A percentile compares a stretch with the other conserved stretches of the same genome.
Conservation (phyloP, 2,888 invertebrate species). For the Scaptomyza cyrtandrae region DNA sequence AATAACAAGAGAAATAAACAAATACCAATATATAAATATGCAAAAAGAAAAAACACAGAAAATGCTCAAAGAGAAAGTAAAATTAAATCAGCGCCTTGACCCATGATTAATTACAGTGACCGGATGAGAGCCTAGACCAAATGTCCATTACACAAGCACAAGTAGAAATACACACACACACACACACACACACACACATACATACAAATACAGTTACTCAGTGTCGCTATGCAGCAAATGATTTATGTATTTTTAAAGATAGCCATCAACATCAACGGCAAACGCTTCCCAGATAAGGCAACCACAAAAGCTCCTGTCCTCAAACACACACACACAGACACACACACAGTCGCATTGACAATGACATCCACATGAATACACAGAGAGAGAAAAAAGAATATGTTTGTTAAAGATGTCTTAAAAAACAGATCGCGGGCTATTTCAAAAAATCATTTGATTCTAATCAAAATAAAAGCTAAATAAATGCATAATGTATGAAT, state of each 20-base stretch:
- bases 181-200: conserved; percentile 4
- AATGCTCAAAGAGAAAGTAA: conserved; percentile 47
- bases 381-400: background rate
- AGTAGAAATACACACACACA: conserved; percentile 10
- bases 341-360: conserved; percentile 28
- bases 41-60: conserved; percentile 34
- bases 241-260: conserved; percentile 77
- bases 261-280: conserved; percentile 79
- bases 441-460: too few species aligned
- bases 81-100: conserved; percentile 75
- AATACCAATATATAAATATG: conserved; percentile 48
- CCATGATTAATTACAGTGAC: conserved; percentile 71
- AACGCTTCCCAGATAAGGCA: conserved; percentile 68
- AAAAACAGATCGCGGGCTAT: too few species aligned
- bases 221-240: conserved; percentile 41
- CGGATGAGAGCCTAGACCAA: conserved; percentile 52
- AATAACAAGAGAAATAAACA: background rate
- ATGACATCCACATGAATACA: conserved; percentile 15
- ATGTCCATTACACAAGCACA: conserved; percentile 23
- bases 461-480: too few species aligned
- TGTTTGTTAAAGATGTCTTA: too few species aligned
- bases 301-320: conserved; percentile 58
- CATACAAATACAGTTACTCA: background rate
- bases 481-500: too few species aligned
- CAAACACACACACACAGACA: background rate